A percentile compares a stretch with the other conserved stretches of the same genome.
phyloP scores from a whole-genome alignment of 1,140 invertebrate species.

The Halyomorpha halys region DNA sequence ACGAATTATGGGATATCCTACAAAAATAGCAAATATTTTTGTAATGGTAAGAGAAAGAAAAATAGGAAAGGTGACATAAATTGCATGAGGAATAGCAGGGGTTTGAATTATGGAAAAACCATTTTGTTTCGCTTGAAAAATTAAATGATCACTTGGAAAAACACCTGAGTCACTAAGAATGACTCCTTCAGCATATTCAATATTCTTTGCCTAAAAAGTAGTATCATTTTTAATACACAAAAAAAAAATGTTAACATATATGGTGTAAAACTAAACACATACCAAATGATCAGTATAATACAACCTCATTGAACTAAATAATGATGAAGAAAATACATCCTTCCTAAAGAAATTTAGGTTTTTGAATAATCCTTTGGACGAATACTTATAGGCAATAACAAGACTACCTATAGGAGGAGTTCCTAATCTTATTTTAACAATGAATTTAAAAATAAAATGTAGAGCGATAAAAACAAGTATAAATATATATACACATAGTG shows the following conservation, averaged over 20 bases:
- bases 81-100: conserved; percentile 21
- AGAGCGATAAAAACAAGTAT: neutral
- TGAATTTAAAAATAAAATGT: neutral
- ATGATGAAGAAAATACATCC: neutral
- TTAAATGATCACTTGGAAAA: neutral
- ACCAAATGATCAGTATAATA: conserved; percentile 22
- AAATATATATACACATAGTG: neutral
- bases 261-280: neutral
- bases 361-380: conserved; percentile 9
- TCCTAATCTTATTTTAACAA: conserved; percentile 12
- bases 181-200: conserved; percentile 24
- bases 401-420: conserved; percentile 16
- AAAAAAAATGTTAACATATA: conserved; percentile 1
- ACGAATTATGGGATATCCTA: conserved; percentile 19
- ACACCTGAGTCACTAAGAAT: conserved; percentile 17
- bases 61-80: conserved; percentile 19
- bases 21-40: conserved; percentile 13
- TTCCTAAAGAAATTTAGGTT: neutral
- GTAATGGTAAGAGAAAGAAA: conserved; percentile 17
- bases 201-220: conserved; percentile 17
- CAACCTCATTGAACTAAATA: conserved; percentile 13
- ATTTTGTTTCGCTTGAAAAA: neutral
- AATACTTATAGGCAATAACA: conserved; percentile 26
- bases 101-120: conserved; percentile 18
- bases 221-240: neutral